Evolutionary conservation across 53 echinoderm and acorn worm species (phyloP).

Genomic region (Luidia sarsii): DNA sequence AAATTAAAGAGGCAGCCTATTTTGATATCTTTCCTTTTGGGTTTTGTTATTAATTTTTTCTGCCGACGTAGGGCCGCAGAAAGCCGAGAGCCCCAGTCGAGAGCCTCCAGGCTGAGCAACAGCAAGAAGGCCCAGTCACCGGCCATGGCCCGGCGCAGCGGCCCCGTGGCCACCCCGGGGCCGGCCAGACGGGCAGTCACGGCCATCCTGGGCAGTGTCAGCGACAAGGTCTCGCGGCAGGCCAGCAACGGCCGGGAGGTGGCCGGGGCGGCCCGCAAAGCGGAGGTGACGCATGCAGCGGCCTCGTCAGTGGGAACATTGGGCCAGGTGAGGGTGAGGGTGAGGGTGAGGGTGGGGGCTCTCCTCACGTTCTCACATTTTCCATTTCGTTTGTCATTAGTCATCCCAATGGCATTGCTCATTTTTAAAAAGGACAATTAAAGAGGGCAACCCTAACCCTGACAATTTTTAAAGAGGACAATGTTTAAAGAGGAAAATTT

Average conservation of each 20-base stretch:
- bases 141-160: not conserved
- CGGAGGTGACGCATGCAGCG: conserved; percentile 6
- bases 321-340: conserved; percentile 24
- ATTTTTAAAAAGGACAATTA: no score
- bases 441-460: no score
- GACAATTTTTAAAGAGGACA: no score
- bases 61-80: conserved; percentile 13
- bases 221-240: conserved; percentile 20
- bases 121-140: conserved; percentile 59
- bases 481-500: no score
- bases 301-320: not conserved
- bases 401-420: no score
- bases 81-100: conserved; percentile 18
- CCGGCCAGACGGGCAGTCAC: conserved; percentile 59
- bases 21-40: no score
- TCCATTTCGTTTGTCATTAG: no score
- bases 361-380: no score
- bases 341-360: no score
- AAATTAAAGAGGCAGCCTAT: no score
- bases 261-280: not conserved
- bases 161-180: not conserved
- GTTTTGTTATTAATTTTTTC: no score
- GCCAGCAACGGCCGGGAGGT: conserved; percentile 11
- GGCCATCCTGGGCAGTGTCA: conserved; percentile 51
- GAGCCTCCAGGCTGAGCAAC: conserved; percentile 1